These are phyloP conservation scores for Dicaeum eximium DNA, from an alignment of 2,113 vertebrate species.

Conservation along the genomic window DNA sequence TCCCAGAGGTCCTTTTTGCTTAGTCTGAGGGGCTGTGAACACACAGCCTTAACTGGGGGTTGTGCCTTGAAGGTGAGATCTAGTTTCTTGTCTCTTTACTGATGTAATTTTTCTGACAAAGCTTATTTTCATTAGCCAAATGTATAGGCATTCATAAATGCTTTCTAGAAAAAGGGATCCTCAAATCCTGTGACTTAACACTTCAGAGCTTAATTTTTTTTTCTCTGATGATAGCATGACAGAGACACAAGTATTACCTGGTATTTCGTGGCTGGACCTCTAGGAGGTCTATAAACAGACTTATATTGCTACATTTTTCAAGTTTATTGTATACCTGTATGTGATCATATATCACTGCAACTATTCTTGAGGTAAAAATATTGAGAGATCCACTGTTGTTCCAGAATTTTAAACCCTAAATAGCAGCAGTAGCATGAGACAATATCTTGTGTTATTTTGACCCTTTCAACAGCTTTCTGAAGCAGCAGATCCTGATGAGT, in stretches of 20 bases:
- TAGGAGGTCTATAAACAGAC: background rate
- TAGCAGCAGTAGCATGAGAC: background rate
- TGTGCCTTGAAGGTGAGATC: background rate
- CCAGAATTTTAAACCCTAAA: background rate
- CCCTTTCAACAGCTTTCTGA: background rate
- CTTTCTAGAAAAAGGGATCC: background rate
- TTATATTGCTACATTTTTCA: background rate
- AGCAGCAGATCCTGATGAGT: background rate
- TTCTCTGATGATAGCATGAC: background rate
- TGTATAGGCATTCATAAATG: background rate
- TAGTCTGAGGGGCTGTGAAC: background rate
- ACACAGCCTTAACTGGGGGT: background rate
- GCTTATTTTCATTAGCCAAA: background rate
- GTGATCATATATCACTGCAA: background rate
- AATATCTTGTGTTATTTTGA: background rate
- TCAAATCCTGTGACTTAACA: background rate
- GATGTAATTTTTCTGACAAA: background rate
- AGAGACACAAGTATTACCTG: background rate
- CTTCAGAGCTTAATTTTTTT: background rate
- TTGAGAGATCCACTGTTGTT: background rate
- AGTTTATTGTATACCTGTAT: background rate
- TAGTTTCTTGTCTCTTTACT: background rate
- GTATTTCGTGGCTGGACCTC: background rate
- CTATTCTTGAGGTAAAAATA: background rate
- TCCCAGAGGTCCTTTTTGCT: background rate